Base-by-base conservation (phyloP, 1,140 invertebrate species). In the Rhysida immarginata region DNA sequence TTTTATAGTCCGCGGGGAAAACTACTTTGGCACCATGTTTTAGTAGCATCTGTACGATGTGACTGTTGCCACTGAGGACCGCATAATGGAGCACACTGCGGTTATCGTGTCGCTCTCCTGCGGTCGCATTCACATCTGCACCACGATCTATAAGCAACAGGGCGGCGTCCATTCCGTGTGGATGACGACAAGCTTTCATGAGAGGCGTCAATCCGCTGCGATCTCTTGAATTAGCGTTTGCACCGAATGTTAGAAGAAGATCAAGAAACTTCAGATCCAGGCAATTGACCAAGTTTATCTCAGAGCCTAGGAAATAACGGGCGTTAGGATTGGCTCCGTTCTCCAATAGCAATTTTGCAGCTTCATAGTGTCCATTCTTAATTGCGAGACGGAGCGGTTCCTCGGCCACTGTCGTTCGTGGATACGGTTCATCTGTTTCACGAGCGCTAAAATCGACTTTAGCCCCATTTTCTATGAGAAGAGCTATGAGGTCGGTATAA, bases 21-120 rank as follows among this genome's bases (percentile, higher is more conserved):
- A 81, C 82, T 1, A 88, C 74, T 18, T 72, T 75, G 0, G 85
- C 84, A 0, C 85, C 85, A 68, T 87, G 84, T 65, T 87, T 84
- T 16, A 91, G 70, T 18, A 92, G 68, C n/a, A 90, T 69, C 65
- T 86, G 82, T 0, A 89, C 82, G 1, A 86, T 85, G 1, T 79
- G 77, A 44, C 78, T 74, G 64, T 87, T 88, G 55, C 82, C 84
- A 29, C 83, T 83, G 13, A 87, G 73, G 2, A 92, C 82, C n/a
- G 85, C 87, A 66, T 88, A 91, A 66, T 91, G 87, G 58, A 93
- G 71, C 20, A 90, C 85, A 5, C 85, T 87, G 52, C 85, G 73
- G 65, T 79, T 85, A 63, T 89, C 87, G 65, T 88, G 83, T 48
- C 85, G 74, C 21, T 80, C 78, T 65, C 85, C 85, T 0, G 85